Evolutionary conservation across 2,888 invertebrate genomes (phyloP).

Genomic region (Dasysyrphus tricinctus): DNA sequence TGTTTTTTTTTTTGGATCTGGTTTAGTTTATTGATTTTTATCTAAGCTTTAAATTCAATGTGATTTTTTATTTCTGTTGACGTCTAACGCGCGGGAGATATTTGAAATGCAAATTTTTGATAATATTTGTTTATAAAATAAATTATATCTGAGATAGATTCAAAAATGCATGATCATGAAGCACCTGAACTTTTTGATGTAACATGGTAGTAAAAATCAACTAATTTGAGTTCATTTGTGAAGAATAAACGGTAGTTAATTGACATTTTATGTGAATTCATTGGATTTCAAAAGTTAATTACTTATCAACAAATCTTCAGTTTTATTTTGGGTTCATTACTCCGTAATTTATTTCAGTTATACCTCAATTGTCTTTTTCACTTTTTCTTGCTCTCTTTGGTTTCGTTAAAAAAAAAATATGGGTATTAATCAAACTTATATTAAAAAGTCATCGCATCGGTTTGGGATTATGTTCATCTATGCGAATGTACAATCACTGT

Average conservation of each 20-base stretch:
- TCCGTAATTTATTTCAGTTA: not conserved
- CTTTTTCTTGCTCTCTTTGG: too few relatives aligned
- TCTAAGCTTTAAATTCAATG: not conserved
- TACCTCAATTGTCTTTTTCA: too few relatives aligned
- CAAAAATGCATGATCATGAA: not conserved
- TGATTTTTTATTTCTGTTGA: not conserved
- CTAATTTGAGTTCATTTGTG: not conserved
- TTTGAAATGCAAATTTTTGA: conserved; percentile 19
- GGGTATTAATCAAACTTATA: too few relatives aligned
- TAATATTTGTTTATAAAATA: not conserved
- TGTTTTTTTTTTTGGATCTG: not conserved
- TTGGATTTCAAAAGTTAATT: not conserved
- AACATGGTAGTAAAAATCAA: not conserved
- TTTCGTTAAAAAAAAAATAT: too few relatives aligned
- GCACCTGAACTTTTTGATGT: not conserved
- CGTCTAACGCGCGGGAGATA: not conserved
- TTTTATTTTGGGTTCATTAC: not conserved
- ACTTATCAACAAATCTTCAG: too few relatives aligned
- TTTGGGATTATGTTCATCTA: too few relatives aligned
- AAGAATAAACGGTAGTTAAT: conserved; percentile 3
- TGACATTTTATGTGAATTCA: conserved; percentile 6
- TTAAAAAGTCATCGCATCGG: too few relatives aligned
- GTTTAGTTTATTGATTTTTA: not conserved
- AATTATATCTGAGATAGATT: not conserved
- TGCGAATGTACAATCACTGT: too few relatives aligned